Conservation (phyloP, 2,888 invertebrate species). For the Tipula lateralis region DNA sequence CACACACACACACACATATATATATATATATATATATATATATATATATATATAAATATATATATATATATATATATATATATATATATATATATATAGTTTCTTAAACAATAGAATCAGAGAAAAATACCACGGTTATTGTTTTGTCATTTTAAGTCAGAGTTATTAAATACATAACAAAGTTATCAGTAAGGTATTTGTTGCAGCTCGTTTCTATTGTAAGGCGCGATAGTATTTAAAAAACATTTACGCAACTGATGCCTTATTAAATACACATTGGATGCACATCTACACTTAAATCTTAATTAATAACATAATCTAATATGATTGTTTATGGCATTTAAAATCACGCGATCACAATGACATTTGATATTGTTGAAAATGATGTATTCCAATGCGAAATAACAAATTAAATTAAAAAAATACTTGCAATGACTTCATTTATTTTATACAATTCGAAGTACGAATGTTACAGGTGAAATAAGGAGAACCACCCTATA, state of each 20-base stretch:
- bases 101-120: background rate
- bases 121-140: background rate
- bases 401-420: too few species aligned
- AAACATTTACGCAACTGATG: background rate
- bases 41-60: too few species aligned
- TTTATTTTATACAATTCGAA: too few species aligned
- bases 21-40: background rate
- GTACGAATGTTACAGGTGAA: too few species aligned
- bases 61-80: too few species aligned
- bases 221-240: background rate
- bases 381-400: too few species aligned
- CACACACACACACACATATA: too few species aligned
- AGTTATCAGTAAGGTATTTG: background rate
- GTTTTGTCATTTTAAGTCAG: background rate
- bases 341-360: background rate
- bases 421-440: too few species aligned
- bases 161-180: background rate
- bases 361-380: too few species aligned
- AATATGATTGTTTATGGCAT: background rate
- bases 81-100: background rate
- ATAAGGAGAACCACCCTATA: too few species aligned
- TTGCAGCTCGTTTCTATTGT: background rate
- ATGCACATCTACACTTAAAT: background rate
- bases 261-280: background rate
- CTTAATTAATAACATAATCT: background rate